phyloP scores from a whole-genome alignment of 2,113 vertebrate species.

The Gambusia holbrooki region DNA sequence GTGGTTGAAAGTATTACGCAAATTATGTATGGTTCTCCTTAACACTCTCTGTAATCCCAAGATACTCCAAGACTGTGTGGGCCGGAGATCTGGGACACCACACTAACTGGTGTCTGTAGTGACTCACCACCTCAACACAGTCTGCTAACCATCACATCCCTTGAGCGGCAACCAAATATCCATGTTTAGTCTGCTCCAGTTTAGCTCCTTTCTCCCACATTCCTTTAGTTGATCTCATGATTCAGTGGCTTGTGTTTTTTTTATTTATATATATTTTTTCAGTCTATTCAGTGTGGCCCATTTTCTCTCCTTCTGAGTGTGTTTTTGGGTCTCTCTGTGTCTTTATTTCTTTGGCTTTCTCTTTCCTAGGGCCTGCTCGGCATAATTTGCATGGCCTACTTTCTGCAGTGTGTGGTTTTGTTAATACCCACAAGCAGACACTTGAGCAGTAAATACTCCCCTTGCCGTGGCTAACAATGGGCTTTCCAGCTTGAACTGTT shows the following conservation, averaged over 20 bases:
- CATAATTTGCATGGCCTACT: conserved; percentile 79
- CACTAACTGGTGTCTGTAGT: conserved; percentile 50
- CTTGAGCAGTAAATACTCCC: conserved; percentile 69
- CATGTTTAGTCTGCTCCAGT: conserved; percentile 54
- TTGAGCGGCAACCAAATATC: conserved; percentile 51
- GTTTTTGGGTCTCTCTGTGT: conserved; percentile 40
- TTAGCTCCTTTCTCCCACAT: conserved; percentile 47
- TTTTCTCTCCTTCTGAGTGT: conserved; percentile 46
- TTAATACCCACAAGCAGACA: conserved; percentile 75
- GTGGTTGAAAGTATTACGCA: neutral
- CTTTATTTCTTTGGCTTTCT: conserved; percentile 45
- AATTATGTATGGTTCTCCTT: conserved; percentile 20
- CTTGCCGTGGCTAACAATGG: conserved; percentile 46
- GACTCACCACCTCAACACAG: conserved; percentile 55
- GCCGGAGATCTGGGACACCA: conserved; percentile 33
- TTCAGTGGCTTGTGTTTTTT: conserved; percentile 35
- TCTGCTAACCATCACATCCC: conserved; percentile 54
- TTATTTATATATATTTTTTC: conserved; percentile 11
- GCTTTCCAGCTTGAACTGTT: conserved; percentile 62
- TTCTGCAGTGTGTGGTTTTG: conserved; percentile 58
- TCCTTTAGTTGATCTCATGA: conserved; percentile 35
- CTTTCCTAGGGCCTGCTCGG: conserved; percentile 56
- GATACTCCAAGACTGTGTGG: conserved; percentile 47
- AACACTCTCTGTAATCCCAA: conserved; percentile 40
- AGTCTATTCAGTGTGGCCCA: conserved; percentile 41